These are phyloP conservation scores for Sigmodon hispidus DNA, from an alignment of 2,113 vertebrate genomes.

Conservation along the genomic window DNA sequence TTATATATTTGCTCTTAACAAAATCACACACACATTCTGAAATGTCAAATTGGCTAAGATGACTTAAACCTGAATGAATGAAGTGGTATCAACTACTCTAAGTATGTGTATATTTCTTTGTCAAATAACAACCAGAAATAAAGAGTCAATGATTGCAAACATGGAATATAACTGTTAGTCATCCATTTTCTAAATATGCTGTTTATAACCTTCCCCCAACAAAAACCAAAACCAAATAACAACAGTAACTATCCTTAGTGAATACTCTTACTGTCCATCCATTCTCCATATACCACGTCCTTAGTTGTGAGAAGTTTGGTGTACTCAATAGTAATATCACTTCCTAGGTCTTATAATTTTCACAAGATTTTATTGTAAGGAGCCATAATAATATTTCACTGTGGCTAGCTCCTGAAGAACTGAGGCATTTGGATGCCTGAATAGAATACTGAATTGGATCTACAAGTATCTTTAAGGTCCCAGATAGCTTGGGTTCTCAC, in stretches of 20 bases:
- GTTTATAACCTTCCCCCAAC: rapidly evolving
- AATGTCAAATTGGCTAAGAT: conserved; percentile 30
- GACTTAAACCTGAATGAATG: neutral
- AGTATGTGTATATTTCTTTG: neutral
- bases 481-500: neutral
- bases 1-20: neutral
- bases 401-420: neutral
- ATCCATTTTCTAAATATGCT: neutral
- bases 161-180: neutral
- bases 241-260: neutral
- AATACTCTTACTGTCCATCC: too few relatives aligned
- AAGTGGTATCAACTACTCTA: neutral
- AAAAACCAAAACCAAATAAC: neutral
- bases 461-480: neutral
- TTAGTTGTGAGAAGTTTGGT: neutral
- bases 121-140: neutral
- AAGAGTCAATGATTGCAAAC: neutral
- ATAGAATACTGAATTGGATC: neutral
- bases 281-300: too few relatives aligned
- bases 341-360: neutral
- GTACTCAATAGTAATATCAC: neutral
- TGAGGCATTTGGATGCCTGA: neutral
- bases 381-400: neutral
- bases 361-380: neutral
- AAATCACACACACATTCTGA: neutral